phyloP scores from a whole-genome alignment of 2,113 vertebrate genomes.

The Corythornis cristatus region DNA sequence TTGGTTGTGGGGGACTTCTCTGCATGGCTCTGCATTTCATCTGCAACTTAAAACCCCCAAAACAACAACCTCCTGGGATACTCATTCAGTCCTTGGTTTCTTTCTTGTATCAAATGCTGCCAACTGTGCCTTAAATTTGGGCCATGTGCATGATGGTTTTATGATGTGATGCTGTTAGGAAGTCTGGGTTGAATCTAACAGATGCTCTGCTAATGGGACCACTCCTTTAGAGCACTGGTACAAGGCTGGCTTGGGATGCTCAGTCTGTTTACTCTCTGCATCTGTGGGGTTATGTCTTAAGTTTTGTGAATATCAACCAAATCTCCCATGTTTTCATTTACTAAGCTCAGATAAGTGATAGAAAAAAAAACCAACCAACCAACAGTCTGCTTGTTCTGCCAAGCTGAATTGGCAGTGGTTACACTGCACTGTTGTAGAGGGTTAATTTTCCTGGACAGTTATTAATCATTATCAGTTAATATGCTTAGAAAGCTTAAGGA shows the following conservation, averaged over 20 bases:
- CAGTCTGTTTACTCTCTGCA: not conserved
- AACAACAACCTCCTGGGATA: slow-evolving; percentile 42
- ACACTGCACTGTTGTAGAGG: not conserved
- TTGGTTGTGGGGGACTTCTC: slow-evolving; percentile 32
- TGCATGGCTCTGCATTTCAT: slow-evolving; percentile 56
- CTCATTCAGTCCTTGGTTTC: slow-evolving; percentile 75
- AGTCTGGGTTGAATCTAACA: slow-evolving; percentile 54
- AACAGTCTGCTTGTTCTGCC: not conserved
- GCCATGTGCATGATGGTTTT: slow-evolving; percentile 72
- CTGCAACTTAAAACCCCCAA: slow-evolving; percentile 37
- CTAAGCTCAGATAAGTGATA: slow-evolving; percentile 25
- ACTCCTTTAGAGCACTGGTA: not conserved
- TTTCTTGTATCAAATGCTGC: slow-evolving; percentile 71
- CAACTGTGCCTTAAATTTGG: slow-evolving; percentile 72
- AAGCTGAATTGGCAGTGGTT: not conserved
- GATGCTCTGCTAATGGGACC: slow-evolving; percentile 28
- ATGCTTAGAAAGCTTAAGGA: not conserved
- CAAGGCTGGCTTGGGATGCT: not conserved
- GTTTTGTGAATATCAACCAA: slow-evolving; percentile 16
- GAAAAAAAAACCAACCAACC: not conserved
- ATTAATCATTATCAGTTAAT: slow-evolving; percentile 23
- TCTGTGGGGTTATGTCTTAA: not conserved
- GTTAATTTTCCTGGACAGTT: not conserved
- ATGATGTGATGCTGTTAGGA: slow-evolving; percentile 69
- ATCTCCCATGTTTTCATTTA: slow-evolving; percentile 15